phyloP scores from a whole-genome alignment of 2,797 vertebrate genomes.

The Pangasius krempfi region DNA sequence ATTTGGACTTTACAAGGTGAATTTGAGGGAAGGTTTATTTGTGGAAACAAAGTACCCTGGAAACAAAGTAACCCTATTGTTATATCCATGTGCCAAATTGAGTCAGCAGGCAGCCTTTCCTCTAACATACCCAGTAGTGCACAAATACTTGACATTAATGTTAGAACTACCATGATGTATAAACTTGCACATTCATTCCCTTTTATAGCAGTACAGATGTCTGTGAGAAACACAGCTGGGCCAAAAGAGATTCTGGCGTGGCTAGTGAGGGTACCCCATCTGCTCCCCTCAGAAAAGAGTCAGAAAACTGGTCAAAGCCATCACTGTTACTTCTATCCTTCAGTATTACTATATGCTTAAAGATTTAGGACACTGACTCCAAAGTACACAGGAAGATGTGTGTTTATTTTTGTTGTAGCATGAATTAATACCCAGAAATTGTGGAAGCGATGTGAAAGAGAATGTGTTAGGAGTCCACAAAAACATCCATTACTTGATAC shows the following conservation, averaged over 20 bases:
- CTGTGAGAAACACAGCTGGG: neutral
- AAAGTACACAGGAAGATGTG: slow-evolving; percentile 40
- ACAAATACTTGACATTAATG: neutral
- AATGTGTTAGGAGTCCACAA: slow-evolving; percentile 14
- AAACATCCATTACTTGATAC: slow-evolving; percentile 14
- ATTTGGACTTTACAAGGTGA: neutral
- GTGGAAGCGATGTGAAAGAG: neutral
- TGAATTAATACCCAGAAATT: slow-evolving; percentile 53
- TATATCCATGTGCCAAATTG: slow-evolving; percentile 56
- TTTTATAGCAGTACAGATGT: slow-evolving; percentile 6
- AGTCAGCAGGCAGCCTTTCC: slow-evolving; percentile 20
- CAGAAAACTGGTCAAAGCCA: neutral
- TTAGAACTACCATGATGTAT: neutral
- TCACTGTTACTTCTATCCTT: neutral
- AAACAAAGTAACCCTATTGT: no score
- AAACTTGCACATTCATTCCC: slow-evolving; percentile 24
- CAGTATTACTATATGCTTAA: neutral
- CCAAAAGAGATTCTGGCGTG: neutral
- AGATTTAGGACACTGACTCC: slow-evolving; percentile 55
- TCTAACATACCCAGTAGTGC: slow-evolving; percentile 10
- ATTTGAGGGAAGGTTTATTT: neutral
- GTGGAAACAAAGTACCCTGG: neutral
- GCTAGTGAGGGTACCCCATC: neutral
- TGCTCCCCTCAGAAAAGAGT: neutral
- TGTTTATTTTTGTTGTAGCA: slow-evolving; percentile 63